These are phyloP conservation scores for Microctonus brassicae DNA, from an alignment of 2,888 invertebrate species.

Conservation along the genomic window DNA sequence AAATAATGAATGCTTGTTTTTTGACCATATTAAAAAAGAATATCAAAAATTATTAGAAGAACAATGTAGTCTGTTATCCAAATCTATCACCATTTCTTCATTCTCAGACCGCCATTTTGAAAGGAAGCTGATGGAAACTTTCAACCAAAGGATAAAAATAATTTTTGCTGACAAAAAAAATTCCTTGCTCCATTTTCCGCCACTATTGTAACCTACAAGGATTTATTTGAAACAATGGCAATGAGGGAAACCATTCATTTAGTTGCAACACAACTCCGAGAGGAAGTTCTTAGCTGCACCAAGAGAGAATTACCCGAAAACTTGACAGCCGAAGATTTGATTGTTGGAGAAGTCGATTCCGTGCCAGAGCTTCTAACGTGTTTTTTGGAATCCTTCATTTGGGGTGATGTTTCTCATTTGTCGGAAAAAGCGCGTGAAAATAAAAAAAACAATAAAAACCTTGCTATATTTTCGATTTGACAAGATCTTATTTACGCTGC, in stretches of 20 bases:
- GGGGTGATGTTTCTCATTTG: constrained; percentile 44
- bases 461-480: constrained; percentile 44
- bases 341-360: constrained; percentile 47
- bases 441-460: constrained; percentile 32
- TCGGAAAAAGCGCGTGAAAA: constrained; percentile 13
- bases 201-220: constrained; percentile 46
- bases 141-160: constrained; percentile 50
- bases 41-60: constrained; percentile 45
- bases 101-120: constrained; percentile 39
- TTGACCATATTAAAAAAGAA: constrained; percentile 50
- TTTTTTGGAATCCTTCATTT: constrained; percentile 45
- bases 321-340: constrained; percentile 48
- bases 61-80: constrained; percentile 47
- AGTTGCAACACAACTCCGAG: constrained; percentile 50
- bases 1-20: constrained; percentile 53
- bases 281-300: constrained; percentile 49
- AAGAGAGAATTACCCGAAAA: constrained; percentile 42
- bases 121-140: constrained; percentile 49
- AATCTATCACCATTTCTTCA: constrained; percentile 48
- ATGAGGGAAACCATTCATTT: constrained; percentile 50
- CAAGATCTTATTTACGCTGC: constrained; percentile 52
- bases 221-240: constrained; percentile 52
- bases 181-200: constrained; percentile 54
- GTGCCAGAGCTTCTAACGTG: constrained; percentile 46
- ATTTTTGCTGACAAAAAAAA: constrained; percentile 51